Conservation (phyloP, 2,888 invertebrate species). For the Drosophila demipolita region DNA sequence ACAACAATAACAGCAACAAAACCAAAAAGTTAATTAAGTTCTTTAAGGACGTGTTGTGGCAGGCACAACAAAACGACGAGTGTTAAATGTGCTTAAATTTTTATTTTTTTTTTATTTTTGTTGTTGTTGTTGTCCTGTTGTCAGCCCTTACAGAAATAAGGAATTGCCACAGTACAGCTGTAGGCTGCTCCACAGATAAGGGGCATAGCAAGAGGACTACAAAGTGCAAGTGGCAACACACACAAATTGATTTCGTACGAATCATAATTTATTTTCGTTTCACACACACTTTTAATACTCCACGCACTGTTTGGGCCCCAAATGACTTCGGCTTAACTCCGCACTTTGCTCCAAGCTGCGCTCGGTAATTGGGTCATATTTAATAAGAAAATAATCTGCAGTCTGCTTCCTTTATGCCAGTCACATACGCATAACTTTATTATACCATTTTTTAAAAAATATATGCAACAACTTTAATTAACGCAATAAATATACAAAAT, state of each 20-base stretch:
- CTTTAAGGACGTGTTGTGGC: slow-evolving; percentile 68
- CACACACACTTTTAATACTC: slow-evolving; percentile 38
- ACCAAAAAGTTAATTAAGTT: slow-evolving; percentile 75
- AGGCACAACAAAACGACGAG: slow-evolving; percentile 23
- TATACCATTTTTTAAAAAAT: neutral
- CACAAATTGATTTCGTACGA: slow-evolving; percentile 69
- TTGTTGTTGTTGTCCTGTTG: slow-evolving; percentile 3
- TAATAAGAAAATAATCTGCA: neutral
- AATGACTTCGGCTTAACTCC: neutral
- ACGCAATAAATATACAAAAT: neutral
- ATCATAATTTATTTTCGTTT: slow-evolving; percentile 55
- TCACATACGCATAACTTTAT: neutral
- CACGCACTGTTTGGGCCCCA: neutral
- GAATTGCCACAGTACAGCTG: neutral
- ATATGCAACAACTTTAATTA: neutral
- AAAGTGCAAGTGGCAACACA: slow-evolving; percentile 16
- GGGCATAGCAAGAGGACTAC: neutral
- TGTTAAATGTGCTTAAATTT: slow-evolving; percentile 38
- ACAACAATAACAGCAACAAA: slow-evolving; percentile 10
- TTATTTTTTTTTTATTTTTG: slow-evolving; percentile 10
- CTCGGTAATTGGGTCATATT: neutral
- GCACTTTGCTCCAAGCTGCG: neutral
- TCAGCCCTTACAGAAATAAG: slow-evolving; percentile 13
- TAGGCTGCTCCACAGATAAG: neutral
- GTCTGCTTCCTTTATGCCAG: neutral